Base-by-base conservation (phyloP, 2,797 vertebrate genomes). In the Echiichthys vipera region DNA sequence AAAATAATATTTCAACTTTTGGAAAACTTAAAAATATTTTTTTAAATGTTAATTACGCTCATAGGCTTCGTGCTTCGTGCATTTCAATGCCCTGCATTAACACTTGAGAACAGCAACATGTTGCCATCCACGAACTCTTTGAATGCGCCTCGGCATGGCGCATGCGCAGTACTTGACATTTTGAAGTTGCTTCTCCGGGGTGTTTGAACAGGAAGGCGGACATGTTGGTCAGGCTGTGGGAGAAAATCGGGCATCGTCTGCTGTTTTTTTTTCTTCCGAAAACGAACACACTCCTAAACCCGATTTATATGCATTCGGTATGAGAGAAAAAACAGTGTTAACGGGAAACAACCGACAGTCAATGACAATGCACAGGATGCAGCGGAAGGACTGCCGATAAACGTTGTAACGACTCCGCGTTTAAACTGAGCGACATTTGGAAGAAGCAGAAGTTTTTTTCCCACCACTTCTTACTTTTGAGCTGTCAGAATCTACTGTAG, bases 141-240 rank as follows among this genome's bases (percentile, higher is more conserved):
- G 73, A 82, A 84, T 9, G 84, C 61, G 68, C 42, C 71, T 63
- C 37, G 10, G 7, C 32, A 36, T 0, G 0, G 91, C 94, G 88
- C 95, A 93, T 94, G 95, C 95, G 94, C 92, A 76, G 30, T 90
- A 5, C 22, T n/a, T 87, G 88, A 88, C 91, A 82, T 90, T 91
- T 93, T 90, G 89, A 92, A 94, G 92, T 89, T 46, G 87, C 85
- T 86, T 81, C 91, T 93, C 86, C 86, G 82, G 86, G 86, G 70
- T 93, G 94, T 96, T 96, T 96, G 96, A 97, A 96, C 96, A 97
- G 96, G 96, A 97, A 97, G 96, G 96, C 96, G 96, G 96, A 97
- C 96, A 97, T 97, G 93, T 97, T 97, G 95, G 94, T 84, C 91
- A 85, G 88, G 83, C 91, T 88, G 93, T 88, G 89, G 88, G 90